Evolutionary conservation across 2,888 invertebrate genomes (phyloP).

Genomic region (Callinectes sapidus): DNA sequence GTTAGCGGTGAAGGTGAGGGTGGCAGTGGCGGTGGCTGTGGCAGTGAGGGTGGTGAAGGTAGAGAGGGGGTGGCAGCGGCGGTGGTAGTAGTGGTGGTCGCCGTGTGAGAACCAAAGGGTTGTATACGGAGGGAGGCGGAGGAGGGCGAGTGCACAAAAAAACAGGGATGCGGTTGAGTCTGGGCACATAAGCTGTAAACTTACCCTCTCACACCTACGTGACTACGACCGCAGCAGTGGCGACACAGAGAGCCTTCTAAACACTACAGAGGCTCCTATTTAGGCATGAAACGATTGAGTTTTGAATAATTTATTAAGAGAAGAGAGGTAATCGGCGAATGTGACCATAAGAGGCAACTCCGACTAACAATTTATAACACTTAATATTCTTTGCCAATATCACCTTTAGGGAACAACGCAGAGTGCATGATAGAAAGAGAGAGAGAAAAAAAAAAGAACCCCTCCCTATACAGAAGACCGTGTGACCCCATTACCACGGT

Average conservation of each 20-base stretch:
- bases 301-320: neutral
- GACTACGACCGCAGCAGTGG: conserved; percentile 13
- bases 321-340: neutral
- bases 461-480: neutral
- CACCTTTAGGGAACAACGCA: neutral
- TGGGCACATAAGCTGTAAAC: conserved; percentile 55
- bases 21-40: neutral
- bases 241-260: neutral
- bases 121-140: conserved; percentile 37
- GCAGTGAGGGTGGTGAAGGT: neutral
- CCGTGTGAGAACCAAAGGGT: conserved; percentile 37
- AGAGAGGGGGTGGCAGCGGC: neutral
- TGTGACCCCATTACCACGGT: neutral
- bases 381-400: neutral
- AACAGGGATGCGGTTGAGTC: conserved; percentile 45
- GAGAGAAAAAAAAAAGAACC: neutral
- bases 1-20: conserved; percentile 15
- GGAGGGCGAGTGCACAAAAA: conserved; percentile 4
- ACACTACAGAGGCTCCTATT: neutral
- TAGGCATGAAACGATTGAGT: neutral
- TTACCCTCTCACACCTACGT: conserved; percentile 42
- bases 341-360: neutral
- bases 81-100: neutral
- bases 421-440: neutral
- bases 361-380: no score